A percentile compares a stretch with the other conserved stretches of the same genome.
These are phyloP conservation scores for Leptura quadrifasciata DNA, from an alignment of 2,888 invertebrate species.

Conservation along the genomic window DNA sequence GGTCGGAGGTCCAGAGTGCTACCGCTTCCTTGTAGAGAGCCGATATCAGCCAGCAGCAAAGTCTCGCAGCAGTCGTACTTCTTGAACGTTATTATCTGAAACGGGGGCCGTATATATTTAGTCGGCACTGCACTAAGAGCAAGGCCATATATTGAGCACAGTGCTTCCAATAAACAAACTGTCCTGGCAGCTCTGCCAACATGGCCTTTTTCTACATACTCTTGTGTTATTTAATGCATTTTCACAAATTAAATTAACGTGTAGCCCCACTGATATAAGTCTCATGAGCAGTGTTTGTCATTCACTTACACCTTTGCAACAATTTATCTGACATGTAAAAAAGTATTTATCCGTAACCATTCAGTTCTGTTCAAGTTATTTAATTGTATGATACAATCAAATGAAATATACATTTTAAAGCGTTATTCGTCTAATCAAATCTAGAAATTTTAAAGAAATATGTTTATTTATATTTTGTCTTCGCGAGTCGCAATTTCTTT, in stretches of 20 bases:
- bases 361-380: neutral
- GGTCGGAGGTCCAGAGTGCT: conserved; percentile 58
- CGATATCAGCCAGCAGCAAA: conserved; percentile 56
- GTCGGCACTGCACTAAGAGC: conserved; percentile 57
- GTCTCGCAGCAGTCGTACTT: conserved; percentile 52
- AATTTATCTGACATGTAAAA: neutral
- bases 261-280: conserved; percentile 7
- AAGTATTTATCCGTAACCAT: neutral
- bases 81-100: conserved; percentile 55
- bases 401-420: neutral
- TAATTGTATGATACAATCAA: neutral
- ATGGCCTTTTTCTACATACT: conserved; percentile 53
- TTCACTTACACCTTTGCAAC: conserved; percentile 3
- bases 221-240: conserved; percentile 54
- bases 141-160: conserved; percentile 59
- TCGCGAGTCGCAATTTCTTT: too few species aligned
- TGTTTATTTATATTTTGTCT: too few species aligned
- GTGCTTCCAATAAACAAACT: conserved; percentile 60
- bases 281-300: conserved; percentile 7
- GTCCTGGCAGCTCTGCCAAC: conserved; percentile 59
- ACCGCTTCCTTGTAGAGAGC: conserved; percentile 60
- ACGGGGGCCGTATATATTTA: conserved; percentile 57
- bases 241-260: conserved; percentile 54
- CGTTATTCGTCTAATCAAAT: neutral
- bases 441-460: neutral